Evolutionary conservation across 2,888 invertebrate species (phyloP), one percentile per base, ranked within the genome.

Genomic region (Macrosoma leucophasiata): DNA sequence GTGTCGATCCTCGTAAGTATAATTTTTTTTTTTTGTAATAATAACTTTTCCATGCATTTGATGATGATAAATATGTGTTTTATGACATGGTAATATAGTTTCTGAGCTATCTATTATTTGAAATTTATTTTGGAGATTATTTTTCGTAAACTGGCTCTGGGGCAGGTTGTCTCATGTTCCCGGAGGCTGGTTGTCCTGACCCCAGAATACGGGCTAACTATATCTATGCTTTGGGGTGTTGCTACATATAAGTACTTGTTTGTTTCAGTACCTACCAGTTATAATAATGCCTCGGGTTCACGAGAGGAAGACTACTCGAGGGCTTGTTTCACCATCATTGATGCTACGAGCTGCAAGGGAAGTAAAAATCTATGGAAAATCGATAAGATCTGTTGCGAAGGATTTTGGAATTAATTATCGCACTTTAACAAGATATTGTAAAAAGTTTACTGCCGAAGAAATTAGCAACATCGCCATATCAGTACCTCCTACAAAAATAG

Each of bases 381-480:
- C 39, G 11, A 31, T 39, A 36, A 30, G 42, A 17, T 39, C 39
- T 33, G 36, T 36, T 20, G 36, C 25, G 17, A 38, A 33, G 21
- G 31, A 36, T 32, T 37, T 36, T 28, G 29, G 25, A 32, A 35
- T 39, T 29, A 39, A 42, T 33, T 43, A 38, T 29, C 36, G 40
- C 25, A 40, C 33, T 25, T 40, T 40, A 32, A 41, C 43, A 17
- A 43, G 38, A 15, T 41, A 43, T 39, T 39, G 36, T 36, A 36
- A 43, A 33, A 39, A 39, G 22, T 31, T 41, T 41, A 32, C 35
- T 32, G 3, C 35, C 7, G 35, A 39, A 39, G 39, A 35, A 32
- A 39, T 35, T 11, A 35, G 13, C 29, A 39, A 39, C 32, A 31
- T 26, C 13, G 14, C 39, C 31, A 13, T 39, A 20, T 36, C 29